Base-by-base conservation (phyloP, 2,113 vertebrate genomes). In the Phycodurus eques region DNA sequence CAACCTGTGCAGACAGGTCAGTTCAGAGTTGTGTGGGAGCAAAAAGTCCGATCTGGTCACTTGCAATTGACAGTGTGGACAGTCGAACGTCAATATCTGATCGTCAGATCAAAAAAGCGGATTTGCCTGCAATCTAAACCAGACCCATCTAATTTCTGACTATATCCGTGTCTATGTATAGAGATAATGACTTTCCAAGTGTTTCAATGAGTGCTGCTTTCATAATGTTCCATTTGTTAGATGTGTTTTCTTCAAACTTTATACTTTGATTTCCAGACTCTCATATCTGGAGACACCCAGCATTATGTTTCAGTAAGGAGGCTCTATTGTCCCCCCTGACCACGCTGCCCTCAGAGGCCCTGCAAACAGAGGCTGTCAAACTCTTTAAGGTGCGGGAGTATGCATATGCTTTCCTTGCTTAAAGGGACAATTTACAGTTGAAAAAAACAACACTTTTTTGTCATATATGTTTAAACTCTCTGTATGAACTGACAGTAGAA, bases 291-390 rank as follows among this genome's bases (percentile, higher is more conserved):
- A 95, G 93, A 84, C 95, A 97, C 62, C 95, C 96, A n/a, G 87
- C 82, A 70, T 78, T 99, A 84, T 98, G 96, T 83, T 96, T 96
- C 87, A 98, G 94, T 88, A 99, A 99, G 87, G 96, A 99, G 87
- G 95, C 95, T 60, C 92, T 99, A 78, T 78, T 85, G n/a, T 95
- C 93, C 20, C 93, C 97, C 63, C 94, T 99, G 79, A 99, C 96
- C 76, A 97, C 98, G 1, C 77, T 99, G 65, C 97, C 98, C 39
- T 99, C 97, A 15, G 95, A 96, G 90, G 98, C 98, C 57, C 89
- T 99, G 69, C 97, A 96, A 89, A 99, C 98, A 0, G 98, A 99
- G 90, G 97, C 97, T 11, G 93, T 98, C 75, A 99, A 99, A 88
- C 92, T 99, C 86, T 99, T 99, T 85, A 99, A 99, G 96, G 97